Conservation (phyloP, 2,888 invertebrate species). For the Crossocerus cetratus region DNA sequence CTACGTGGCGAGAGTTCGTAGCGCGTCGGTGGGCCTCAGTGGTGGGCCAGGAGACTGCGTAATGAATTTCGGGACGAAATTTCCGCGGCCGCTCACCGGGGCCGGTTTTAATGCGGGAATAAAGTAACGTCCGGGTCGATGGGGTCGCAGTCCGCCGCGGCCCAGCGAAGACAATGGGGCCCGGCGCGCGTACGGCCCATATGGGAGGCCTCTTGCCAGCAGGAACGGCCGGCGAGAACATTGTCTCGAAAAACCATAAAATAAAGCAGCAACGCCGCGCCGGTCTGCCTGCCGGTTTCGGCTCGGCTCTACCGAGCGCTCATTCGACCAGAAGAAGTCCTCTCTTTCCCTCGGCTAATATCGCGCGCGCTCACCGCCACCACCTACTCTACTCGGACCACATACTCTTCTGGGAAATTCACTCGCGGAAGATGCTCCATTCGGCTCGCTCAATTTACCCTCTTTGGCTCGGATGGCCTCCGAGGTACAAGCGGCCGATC, state of each 20-base stretch:
- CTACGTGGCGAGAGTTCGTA: conserved; percentile 28
- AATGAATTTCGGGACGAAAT: conserved; percentile 66
- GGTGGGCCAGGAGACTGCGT: conserved; percentile 37
- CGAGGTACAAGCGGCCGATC: background rate
- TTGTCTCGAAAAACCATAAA: conserved; percentile 76
- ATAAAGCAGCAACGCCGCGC: conserved; percentile 67
- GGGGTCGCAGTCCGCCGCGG: conserved; percentile 66
- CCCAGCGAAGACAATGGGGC: conserved; percentile 70
- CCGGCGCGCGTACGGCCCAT: conserved; percentile 62
- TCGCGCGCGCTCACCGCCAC: conserved; percentile 26
- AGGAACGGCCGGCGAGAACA: conserved; percentile 69
- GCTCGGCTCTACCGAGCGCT: conserved; percentile 27
- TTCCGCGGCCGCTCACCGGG: conserved; percentile 48
- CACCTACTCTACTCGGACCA: background rate
- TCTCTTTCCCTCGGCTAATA: conserved; percentile 40
- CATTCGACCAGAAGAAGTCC: conserved; percentile 15
- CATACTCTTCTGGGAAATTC: conserved; percentile 57
- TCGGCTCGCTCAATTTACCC: conserved; percentile 64
- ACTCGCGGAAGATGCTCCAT: conserved; percentile 13
- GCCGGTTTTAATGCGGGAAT: conserved; percentile 70
- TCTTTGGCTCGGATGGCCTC: conserved; percentile 55
- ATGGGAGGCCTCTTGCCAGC: conserved; percentile 68
- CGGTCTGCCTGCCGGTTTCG: conserved; percentile 46
- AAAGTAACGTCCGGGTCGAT: conserved; percentile 73
- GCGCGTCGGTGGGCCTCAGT: conserved; percentile 27